These are phyloP conservation scores for Hydraecia micacea DNA, from an alignment of 2,888 invertebrate genomes.

Conservation along the genomic window DNA sequence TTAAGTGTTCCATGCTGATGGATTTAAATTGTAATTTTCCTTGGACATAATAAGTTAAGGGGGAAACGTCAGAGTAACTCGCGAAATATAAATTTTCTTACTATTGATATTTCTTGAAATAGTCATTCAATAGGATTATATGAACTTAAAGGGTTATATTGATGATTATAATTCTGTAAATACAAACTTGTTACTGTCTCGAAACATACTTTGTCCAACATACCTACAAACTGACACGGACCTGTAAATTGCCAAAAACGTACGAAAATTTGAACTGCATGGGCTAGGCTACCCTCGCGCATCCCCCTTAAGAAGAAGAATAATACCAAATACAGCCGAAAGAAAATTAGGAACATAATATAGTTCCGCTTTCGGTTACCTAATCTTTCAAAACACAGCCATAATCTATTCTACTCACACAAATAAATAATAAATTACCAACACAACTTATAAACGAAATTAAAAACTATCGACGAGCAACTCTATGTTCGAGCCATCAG, in stretches of 20 bases:
- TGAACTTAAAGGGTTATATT: not conserved
- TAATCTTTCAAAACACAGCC: not conserved
- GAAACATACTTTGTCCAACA: not conserved
- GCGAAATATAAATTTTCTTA: too few relatives aligned
- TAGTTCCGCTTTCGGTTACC: not conserved
- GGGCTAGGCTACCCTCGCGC: not conserved
- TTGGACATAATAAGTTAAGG: not conserved
- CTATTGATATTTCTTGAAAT: too few relatives aligned
- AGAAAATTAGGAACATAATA: not conserved
- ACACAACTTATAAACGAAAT: slow-evolving; percentile 47
- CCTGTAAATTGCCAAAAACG: not conserved
- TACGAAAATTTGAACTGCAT: not conserved
- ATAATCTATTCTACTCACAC: slow-evolving; percentile 9
- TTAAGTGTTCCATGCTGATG: not conserved
- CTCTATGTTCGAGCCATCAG: slow-evolving; percentile 62
- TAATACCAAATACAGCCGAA: not conserved
- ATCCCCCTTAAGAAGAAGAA: not conserved
- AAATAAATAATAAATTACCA: not conserved
- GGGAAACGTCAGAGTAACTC: not conserved
- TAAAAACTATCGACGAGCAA: slow-evolving; percentile 42
- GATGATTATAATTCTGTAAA: not conserved
- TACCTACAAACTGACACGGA: not conserved
- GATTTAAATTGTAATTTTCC: not conserved
- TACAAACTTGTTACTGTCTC: not conserved
- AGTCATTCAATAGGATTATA: not conserved